Conservation (phyloP, 2,797 vertebrate genomes). For the Thripadectes ignobilis region DNA sequence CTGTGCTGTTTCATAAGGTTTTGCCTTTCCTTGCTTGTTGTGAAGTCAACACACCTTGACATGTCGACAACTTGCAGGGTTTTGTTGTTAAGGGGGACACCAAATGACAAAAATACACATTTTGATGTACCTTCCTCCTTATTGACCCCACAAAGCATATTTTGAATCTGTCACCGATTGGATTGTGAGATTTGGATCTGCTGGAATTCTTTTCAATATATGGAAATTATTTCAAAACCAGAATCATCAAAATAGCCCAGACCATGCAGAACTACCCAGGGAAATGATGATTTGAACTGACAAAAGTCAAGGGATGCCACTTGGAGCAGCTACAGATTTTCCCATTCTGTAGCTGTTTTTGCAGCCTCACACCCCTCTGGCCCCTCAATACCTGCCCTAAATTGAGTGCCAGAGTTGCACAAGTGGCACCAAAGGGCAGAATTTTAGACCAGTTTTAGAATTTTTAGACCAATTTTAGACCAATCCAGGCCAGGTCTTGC, state of each 20-base stretch:
- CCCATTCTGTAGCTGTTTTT: neutral
- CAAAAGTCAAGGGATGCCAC: neutral
- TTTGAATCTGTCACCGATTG: neutral
- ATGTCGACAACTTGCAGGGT: neutral
- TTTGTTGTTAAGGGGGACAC: conserved; percentile 1
- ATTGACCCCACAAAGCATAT: accelerated
- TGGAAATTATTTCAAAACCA: accelerated
- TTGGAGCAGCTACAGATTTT: neutral
- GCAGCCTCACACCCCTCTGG: neutral
- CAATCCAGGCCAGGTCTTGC: neutral
- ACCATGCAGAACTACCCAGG: accelerated
- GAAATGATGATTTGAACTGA: neutral
- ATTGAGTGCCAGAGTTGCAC: neutral
- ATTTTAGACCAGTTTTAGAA: neutral
- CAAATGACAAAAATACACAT: neutral
- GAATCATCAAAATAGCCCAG: neutral
- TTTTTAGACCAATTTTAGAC: neutral
- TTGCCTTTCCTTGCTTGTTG: neutral
- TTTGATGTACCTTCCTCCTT: neutral
- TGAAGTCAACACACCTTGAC: conserved; percentile 30
- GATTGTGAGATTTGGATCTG: neutral
- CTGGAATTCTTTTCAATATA: neutral
- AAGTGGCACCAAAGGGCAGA: neutral
- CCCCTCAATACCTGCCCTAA: neutral
- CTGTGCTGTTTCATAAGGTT: neutral